Evolutionary conservation across 2,797 vertebrate species (phyloP), one percentile per base, ranked within the genome.

Genomic region (Helicolenus hilgendorfi): DNA sequence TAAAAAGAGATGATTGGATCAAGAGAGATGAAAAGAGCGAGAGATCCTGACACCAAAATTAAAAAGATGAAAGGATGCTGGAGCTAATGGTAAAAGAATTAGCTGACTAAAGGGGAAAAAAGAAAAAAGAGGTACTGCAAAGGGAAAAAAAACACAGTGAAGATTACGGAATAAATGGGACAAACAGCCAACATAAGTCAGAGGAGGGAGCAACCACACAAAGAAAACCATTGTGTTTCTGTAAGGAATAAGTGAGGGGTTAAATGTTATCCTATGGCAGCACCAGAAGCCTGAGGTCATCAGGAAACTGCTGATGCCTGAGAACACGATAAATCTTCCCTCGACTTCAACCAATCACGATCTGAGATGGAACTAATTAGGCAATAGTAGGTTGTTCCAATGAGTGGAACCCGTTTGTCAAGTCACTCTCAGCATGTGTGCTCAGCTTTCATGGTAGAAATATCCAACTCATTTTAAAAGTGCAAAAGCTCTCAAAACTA

Each of bases 291-390:
- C 83, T 33, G 60, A 77, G 72, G 88, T 90, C 94, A 95, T 96
- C 91, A 89, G 83, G 80, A 95, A 97, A 96, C 89, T 94, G 94
- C 94, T 95, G 95, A 97, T 94, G 93, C 92, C 75, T 82, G 83
- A 81, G 77, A 90, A 93, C 87, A 81, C 68, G 5, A 93, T 96
- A 89, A 92, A 96, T 94, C 94, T 91, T 83, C 63, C 73, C 74
- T 78, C 31, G 7, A 90, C 89, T 91, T 92, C 85, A 90, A 87
- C 94, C 95, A 93, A 95, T 96, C 92, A 88, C 29, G 11, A 82
- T 58, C 56, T 76, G 82, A 86, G 86, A 94, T 85, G 80, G 88
- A 96, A 91, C 90, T 96, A 97, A 96, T 96, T 94, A 95, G 86
- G 85, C 83, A 88, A 68, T 81, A 84, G 89, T 94, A 90, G 86